Evolutionary conservation across 2,888 invertebrate species (phyloP).

Genomic region (Clanis bilineata): DNA sequence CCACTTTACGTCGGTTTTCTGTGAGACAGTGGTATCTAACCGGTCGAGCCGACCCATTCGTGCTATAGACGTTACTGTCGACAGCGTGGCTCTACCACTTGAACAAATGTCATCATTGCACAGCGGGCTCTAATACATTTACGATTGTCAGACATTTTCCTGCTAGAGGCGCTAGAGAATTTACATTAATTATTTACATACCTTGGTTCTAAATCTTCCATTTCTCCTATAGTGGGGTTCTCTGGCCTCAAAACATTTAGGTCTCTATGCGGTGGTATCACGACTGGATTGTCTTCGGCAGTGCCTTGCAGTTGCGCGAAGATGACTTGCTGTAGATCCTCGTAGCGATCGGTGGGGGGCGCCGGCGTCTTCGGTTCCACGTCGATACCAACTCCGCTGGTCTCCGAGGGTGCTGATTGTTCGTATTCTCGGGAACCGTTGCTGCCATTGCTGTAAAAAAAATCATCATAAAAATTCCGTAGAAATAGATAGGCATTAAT

Average conservation of each 20-base stretch:
- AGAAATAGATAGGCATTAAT: background rate
- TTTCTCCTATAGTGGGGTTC: slow-evolving; percentile 87
- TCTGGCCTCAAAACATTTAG: slow-evolving; percentile 78
- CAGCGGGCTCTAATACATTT: too few relatives aligned
- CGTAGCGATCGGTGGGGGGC: slow-evolving; percentile 83
- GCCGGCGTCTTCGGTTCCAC: slow-evolving; percentile 59
- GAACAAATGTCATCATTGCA: too few relatives aligned
- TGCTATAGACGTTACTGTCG: too few relatives aligned
- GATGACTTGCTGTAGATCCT: slow-evolving; percentile 82
- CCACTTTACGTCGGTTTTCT: too few relatives aligned
- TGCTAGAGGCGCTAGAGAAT: too few relatives aligned
- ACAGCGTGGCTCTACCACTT: too few relatives aligned
- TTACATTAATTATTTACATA: slow-evolving; percentile 57
- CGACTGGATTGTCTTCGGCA: slow-evolving; percentile 75
- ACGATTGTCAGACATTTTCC: too few relatives aligned
- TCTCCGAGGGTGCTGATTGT: slow-evolving; percentile 71
- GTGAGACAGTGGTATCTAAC: too few relatives aligned
- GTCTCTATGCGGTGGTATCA: slow-evolving; percentile 77
- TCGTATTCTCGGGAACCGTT: slow-evolving; percentile 74
- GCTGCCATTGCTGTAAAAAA: slow-evolving; percentile 59
- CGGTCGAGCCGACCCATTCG: too few relatives aligned
- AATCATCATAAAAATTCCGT: background rate
- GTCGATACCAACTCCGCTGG: slow-evolving; percentile 55
- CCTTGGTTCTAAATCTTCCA: slow-evolving; percentile 84
- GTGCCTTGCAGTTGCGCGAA: slow-evolving; percentile 76